Conservation (phyloP, 2,888 invertebrate species). For the Tupiocoris notatus region DNA sequence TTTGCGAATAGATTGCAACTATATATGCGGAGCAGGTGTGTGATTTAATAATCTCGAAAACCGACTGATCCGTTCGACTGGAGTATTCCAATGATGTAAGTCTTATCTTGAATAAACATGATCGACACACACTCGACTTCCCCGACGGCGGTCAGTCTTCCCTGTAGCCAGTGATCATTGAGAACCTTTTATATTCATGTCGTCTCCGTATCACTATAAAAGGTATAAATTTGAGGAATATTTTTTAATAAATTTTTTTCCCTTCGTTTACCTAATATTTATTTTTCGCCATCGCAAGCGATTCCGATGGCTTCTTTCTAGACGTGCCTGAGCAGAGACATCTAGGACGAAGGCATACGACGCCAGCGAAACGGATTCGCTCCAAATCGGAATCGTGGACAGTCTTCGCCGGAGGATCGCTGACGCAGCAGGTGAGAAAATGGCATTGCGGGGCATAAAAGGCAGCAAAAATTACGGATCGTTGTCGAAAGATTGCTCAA, state of each 20-base stretch:
- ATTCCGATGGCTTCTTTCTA: conserved; percentile 30
- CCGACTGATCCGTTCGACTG: too few species aligned
- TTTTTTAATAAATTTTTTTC: not conserved
- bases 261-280: not conserved
- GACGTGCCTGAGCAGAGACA: conserved; percentile 25
- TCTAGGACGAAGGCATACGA: conserved; percentile 6
- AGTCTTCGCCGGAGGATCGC: conserved; percentile 42
- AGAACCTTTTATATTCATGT: conserved; percentile 10
- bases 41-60: not conserved
- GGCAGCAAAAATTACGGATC: too few species aligned
- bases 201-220: conserved; percentile 15
- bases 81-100: conserved; percentile 27
- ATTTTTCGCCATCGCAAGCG: too few species aligned
- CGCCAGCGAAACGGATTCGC: conserved; percentile 27
- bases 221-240: not conserved
- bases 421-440: conserved; percentile 28
- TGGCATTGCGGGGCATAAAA: too few species aligned
- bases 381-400: conserved; percentile 47
- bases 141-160: not conserved
- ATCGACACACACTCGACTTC: not conserved
- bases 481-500: too few species aligned
- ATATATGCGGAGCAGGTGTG: not conserved
- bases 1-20: not conserved
- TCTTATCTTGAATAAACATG: conserved; percentile 30
- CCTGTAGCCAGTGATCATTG: conserved; percentile 1